These are phyloP conservation scores for Rana temporaria DNA, from an alignment of 2,113 vertebrate genomes.

Conservation along the genomic window DNA sequence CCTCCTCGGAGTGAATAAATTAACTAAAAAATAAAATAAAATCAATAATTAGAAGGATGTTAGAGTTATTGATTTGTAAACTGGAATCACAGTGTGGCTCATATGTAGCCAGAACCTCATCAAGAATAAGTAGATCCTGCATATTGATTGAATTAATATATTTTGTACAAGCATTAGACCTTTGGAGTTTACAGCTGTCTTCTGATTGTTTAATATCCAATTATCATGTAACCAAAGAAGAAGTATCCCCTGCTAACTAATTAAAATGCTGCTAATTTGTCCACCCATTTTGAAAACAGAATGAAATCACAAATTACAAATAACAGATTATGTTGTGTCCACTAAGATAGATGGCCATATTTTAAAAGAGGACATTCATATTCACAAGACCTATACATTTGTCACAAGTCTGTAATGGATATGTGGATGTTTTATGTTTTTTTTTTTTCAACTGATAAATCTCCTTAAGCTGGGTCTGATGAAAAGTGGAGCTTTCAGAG, in stretches of 20 bases:
- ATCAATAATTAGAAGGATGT: constrained; percentile 17
- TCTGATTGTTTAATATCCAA: constrained; percentile 17
- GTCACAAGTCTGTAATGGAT: constrained; percentile 31
- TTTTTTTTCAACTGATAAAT: constrained; percentile 42
- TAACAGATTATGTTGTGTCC: background rate
- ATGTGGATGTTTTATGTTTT: constrained; percentile 29
- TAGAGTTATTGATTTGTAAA: constrained; percentile 18
- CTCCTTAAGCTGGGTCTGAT: constrained; percentile 25
- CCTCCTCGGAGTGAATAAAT: constrained; percentile 5
- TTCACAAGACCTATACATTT: constrained; percentile 21
- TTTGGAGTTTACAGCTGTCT: constrained; percentile 2
- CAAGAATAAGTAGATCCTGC: constrained; percentile 36
- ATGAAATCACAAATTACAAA: constrained; percentile 7
- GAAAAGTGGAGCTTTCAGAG: constrained; percentile 30
- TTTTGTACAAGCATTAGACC: constrained; percentile 28
- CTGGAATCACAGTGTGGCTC: constrained; percentile 19
- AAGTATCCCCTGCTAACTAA: background rate
- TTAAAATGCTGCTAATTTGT: background rate
- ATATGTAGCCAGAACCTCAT: constrained; percentile 35
- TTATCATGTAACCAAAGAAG: constrained; percentile 17
- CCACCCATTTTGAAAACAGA: constrained; percentile 1
- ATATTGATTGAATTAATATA: constrained; percentile 41
- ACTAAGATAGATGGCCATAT: background rate
- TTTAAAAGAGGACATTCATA: constrained; percentile 21
- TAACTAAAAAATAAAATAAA: constrained; percentile 14